phyloP scores from a whole-genome alignment of 2,888 invertebrate species.

The Lissocephala sabroskyi region DNA sequence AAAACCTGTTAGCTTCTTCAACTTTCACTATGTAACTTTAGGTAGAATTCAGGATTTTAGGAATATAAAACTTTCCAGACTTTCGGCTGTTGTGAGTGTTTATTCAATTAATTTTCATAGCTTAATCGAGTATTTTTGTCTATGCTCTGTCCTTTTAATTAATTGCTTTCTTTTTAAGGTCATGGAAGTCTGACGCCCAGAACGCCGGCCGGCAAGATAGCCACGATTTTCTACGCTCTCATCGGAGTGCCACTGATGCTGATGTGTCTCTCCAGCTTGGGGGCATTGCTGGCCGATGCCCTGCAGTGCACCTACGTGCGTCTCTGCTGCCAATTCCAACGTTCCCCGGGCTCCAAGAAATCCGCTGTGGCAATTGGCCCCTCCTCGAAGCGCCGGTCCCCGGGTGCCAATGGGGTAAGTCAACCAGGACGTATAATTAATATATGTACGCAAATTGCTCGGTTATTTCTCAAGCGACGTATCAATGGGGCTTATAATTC shows the following conservation, averaged over 20 bases:
- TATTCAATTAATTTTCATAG: no score
- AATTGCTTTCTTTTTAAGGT: conserved; percentile 75
- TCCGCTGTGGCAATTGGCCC: conserved; percentile 7
- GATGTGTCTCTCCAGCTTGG: conserved; percentile 88
- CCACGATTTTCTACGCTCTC: conserved; percentile 89
- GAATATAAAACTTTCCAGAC: no score
- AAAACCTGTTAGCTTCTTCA: no score
- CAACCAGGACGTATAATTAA: conserved; percentile 52
- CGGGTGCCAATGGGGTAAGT: conserved; percentile 49
- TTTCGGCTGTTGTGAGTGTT: no score
- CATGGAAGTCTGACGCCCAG: conserved; percentile 90
- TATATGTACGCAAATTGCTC: no score
- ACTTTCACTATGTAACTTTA: no score
- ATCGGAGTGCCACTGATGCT: conserved; percentile 91
- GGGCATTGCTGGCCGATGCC: conserved; percentile 84
- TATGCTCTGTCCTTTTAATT: conserved; percentile 2
- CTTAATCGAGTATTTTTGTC: no score
- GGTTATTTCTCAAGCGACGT: no score
- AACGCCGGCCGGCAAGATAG: conserved; percentile 86
- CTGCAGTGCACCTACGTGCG: conserved; percentile 77
- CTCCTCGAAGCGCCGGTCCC: conserved; percentile 42
- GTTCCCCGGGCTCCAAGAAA: conserved; percentile 5
- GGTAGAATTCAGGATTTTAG: no score
- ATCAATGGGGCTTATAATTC: conserved; percentile 3
- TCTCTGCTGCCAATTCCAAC: conserved; percentile 63